Conservation (phyloP, 2,888 invertebrate species). For the Pristionchus fissidentatus region DNA sequence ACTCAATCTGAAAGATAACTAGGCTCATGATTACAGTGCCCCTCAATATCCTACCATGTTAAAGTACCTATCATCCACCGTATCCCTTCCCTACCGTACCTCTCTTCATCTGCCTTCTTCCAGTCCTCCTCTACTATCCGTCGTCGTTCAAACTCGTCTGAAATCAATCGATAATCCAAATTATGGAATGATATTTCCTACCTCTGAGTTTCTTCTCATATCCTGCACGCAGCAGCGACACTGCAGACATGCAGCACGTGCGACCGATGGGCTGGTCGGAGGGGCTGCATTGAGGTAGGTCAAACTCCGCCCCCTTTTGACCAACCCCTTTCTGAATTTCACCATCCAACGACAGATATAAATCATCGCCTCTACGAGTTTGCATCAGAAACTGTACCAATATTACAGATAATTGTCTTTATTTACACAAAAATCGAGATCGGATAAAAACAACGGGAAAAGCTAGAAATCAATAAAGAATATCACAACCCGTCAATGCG, state of each 20-base stretch:
- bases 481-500: too few relatives aligned
- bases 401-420: too few relatives aligned
- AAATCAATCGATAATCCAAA: not conserved
- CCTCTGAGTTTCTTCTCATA: slow-evolving; percentile 43
- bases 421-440: too few relatives aligned
- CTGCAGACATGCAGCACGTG: slow-evolving; percentile 23
- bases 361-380: too few relatives aligned
- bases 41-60: not conserved
- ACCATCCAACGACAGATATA: too few relatives aligned
- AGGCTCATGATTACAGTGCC: not conserved
- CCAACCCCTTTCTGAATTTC: too few relatives aligned
- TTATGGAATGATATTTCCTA: not conserved
- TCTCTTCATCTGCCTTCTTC: slow-evolving; percentile 14
- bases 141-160: slow-evolving; percentile 19
- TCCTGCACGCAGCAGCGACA: slow-evolving; percentile 33
- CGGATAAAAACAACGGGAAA: too few relatives aligned
- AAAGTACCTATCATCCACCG: not conserved
- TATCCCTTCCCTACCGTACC: not conserved
- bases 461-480: too few relatives aligned
- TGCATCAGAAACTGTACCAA: too few relatives aligned
- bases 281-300: too few relatives aligned
- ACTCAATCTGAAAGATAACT: not conserved
- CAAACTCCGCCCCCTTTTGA: too few relatives aligned
- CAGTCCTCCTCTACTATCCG: not conserved
- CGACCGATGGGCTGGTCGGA: too few relatives aligned